Base-by-base conservation (phyloP, 2,797 vertebrate species). In the Lacerta agilis region DNA sequence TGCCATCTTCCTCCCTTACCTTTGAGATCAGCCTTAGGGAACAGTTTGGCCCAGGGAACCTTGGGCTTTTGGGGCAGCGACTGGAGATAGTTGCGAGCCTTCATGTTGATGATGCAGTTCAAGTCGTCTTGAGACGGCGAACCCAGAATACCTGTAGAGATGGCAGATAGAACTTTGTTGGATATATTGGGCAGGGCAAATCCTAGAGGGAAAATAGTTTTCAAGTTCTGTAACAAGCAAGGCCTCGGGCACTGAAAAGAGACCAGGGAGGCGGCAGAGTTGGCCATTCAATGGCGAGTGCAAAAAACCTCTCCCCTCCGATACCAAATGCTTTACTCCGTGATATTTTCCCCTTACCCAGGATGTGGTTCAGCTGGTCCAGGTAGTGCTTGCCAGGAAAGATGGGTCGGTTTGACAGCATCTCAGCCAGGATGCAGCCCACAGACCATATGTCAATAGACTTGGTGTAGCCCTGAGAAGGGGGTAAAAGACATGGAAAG, bases 361-460 rank as follows among this genome's bases (percentile, higher is more conserved):
- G 95, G 96, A 99, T 98, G 87, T 98, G 98, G 93, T 98, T 98
- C 29, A 99, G 97, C 93, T 99, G 98, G 93, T 99, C 98, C 87
- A 99, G 94, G 94, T 99, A 99, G 89, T 99, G 98, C 11, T 99
- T 97, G 55, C 98, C 98, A 0, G 98, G 98, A 88, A 99, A 99
- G 91, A 99, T 98, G 33, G 98, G 98, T 1, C 97, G 97, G 86
- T 98, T 98, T 45, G 97, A 98, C 82, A 99, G 89, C 98, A 99
- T 99, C 94, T 99, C 98, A 85, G 98, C 98, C 92, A 99, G 96
- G 91, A 99, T 99, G 91, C 98, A 99, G 18, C 98, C 98, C 15
- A 98, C 98, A 55, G 98, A 99, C 98, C 98, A 99, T 93, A 99
- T 98, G 95, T 99, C 98, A 87, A 99, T 98, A 90, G 98, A 98